Evolutionary conservation across 2,888 invertebrate species (phyloP), one percentile per base, ranked within the genome.

Genomic region (Cerastoderma edule): DNA sequence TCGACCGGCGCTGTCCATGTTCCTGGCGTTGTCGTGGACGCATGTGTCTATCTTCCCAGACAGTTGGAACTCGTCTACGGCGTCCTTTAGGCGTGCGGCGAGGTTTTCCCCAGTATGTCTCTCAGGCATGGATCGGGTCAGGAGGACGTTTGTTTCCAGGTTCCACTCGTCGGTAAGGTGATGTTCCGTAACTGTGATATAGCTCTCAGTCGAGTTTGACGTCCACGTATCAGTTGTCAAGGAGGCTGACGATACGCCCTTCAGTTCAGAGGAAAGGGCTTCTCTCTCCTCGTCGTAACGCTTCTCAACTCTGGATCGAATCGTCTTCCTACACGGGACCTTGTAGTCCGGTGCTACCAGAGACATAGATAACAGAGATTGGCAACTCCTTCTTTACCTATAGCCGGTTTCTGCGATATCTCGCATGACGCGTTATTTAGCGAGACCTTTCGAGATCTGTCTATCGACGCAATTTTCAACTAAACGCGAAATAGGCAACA

Each of bases 21-120:
- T 72, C 8, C 72, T 19, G 5, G 76, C 68, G 65, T 76, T 56
- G 33, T 68, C 67, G 48, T 71, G 78, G 1, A 78, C 71, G 46
- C 67, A 66, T 5, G 35, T 28, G 3, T 54, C 32, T 8, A 72
- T 48, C 39, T 78, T 75, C 5, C 60, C 30, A 16, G 39, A 33
- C 6, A 78, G 30, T 1, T 46, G 5, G 46, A 78, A 78, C 53
- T 73, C 73, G 0, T 30, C n/a, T 8, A 69, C 70, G 24, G 56
- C 53, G n/a, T 65, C 57, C 57, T 69, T 35, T 16, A 67, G 54
- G 10, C 44, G n/a, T 0, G 22, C 22, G 2, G 60, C 57, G 16
- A 74, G 19, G 44, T 70, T 75, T 24, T 64, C 67, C 3, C 48
- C 68, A 19, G 65, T 65, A 32, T 69, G 65, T 1, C 69, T 32